Evolutionary conservation across 2,797 vertebrate genomes (phyloP), one percentile per base, ranked within the genome.

Genomic region (Coregonus sp.): DNA sequence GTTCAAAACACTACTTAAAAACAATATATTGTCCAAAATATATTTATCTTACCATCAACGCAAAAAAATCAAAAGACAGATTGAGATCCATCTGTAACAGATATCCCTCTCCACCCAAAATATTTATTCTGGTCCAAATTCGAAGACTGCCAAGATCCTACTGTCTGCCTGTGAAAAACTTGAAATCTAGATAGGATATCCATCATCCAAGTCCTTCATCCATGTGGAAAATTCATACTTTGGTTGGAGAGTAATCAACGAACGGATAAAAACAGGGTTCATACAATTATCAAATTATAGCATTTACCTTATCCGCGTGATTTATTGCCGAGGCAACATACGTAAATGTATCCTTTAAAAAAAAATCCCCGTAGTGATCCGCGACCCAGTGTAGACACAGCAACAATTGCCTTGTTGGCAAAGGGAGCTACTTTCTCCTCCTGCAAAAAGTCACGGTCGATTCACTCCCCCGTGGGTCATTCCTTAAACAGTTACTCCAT

Each of bases 321-420:
- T 74, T 77, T 74, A 87, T 67, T 76, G 54, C 81, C 73, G 52
- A 66, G 81, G 76, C 73, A 33, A 33, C 87, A 88, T 80, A 33
- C 77, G 69, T 33, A 51, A 73, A 79, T 7, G 20, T 40, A 47
- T 70, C 73, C 68, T 35, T 1, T 59, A 67, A 25, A 70, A 51
- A 84, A 76, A 51, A 84, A 76, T 78, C 56, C 47, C 66, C 0
- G 72, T 14, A 82, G 84, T 74, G 86, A 76, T 35, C 85, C 82
- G 40, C 65, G 74, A 20, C 66, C 4, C 35, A 72, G 78, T 70
- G 29, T 75, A 20, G 56, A 68, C 66, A 54, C 77, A 72, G 81
- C 73, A 52, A 73, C 88, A 81, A 86, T 86, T 89, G 90, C 88
- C 86, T 83, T 14, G 90, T 31, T 88, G 91, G 91, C 91, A 90